Evolutionary conservation across 2,113 vertebrate species (phyloP).

Genomic region (Lethenteron camtschaticum): DNA sequence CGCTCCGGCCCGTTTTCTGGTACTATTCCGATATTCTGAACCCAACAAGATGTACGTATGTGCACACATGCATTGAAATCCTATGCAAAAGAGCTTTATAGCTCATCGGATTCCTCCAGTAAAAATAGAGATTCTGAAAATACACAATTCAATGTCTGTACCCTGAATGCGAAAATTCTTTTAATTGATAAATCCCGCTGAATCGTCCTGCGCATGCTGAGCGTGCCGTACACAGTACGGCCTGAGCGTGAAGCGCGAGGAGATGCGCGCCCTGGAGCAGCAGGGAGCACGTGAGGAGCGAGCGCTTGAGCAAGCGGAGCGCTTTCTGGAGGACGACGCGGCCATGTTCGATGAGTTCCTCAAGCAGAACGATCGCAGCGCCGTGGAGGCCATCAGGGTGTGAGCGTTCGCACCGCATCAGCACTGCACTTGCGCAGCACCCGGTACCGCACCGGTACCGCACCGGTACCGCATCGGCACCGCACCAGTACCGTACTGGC

Average conservation of each 20-base stretch:
- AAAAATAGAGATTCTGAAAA: too few relatives aligned
- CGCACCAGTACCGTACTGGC: too few relatives aligned
- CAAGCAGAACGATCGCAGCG: conserved; percentile 41
- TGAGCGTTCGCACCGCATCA: conserved; percentile 16
- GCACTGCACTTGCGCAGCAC: too few relatives aligned
- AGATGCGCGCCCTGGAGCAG: conserved; percentile 44
- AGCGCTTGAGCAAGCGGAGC: conserved; percentile 30
- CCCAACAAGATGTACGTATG: not conserved
- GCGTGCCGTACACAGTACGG: conserved; percentile 27
- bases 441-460: too few relatives aligned
- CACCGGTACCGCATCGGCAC: too few relatives aligned
- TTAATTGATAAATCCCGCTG: not conserved
- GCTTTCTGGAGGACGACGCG: conserved; percentile 30
- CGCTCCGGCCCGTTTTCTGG: not conserved
- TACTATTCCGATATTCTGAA: not conserved
- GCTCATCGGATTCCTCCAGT: not conserved
- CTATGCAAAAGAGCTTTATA: not conserved
- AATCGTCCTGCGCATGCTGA: not conserved
- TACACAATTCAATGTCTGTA: too few relatives aligned
- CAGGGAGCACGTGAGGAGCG: conserved; percentile 25
- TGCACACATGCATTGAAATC: not conserved
- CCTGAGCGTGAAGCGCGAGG: conserved; percentile 29
- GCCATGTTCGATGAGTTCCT: conserved; percentile 41
- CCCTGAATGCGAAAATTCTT: not conserved
- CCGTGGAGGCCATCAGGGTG: conserved; percentile 37